Conservation (phyloP, 2,113 vertebrate species). For the Silurus meridionalis region DNA sequence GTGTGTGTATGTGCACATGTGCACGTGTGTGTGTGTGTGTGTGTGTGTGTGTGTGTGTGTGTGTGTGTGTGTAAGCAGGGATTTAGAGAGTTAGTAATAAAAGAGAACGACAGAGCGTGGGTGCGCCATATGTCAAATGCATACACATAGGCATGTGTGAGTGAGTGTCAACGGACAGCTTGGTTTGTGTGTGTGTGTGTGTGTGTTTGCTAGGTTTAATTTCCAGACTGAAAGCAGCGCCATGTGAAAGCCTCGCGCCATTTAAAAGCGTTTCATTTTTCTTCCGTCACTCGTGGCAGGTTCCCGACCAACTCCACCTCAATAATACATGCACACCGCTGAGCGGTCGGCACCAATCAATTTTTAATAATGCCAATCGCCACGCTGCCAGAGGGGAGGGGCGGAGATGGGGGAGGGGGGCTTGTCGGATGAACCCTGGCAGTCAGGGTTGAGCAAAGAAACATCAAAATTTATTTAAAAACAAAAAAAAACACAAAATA, state of each 20-base stretch:
- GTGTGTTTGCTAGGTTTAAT: slow-evolving; percentile 18
- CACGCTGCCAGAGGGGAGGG: slow-evolving; percentile 62
- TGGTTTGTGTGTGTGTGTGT: background rate
- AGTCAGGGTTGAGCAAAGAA: no score
- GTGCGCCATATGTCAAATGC: slow-evolving; percentile 16
- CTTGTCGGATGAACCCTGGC: background rate
- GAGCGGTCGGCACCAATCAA: slow-evolving; percentile 74
- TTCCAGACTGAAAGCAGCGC: slow-evolving; percentile 43
- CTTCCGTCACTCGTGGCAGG: slow-evolving; percentile 65
- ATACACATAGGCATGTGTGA: background rate
- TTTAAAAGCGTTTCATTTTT: slow-evolving; percentile 68
- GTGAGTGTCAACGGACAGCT: slow-evolving; percentile 15
- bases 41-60: slow-evolving; percentile 42
- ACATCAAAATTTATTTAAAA: no score
- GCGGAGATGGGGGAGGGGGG: background rate
- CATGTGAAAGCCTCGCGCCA: slow-evolving; percentile 63
- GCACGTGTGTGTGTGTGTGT: slow-evolving; percentile 3
- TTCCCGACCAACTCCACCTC: slow-evolving; percentile 64
- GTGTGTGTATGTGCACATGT: background rate
- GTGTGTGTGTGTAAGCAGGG: background rate
- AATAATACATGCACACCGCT: slow-evolving; percentile 66
- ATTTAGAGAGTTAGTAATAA: slow-evolving; percentile 15
- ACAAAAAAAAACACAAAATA: no score
- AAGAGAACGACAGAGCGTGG: slow-evolving; percentile 1
- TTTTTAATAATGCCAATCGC: slow-evolving; percentile 81